These are phyloP conservation scores for Sceloporus undulatus DNA, from an alignment of 2,113 vertebrate genomes.

Conservation along the genomic window DNA sequence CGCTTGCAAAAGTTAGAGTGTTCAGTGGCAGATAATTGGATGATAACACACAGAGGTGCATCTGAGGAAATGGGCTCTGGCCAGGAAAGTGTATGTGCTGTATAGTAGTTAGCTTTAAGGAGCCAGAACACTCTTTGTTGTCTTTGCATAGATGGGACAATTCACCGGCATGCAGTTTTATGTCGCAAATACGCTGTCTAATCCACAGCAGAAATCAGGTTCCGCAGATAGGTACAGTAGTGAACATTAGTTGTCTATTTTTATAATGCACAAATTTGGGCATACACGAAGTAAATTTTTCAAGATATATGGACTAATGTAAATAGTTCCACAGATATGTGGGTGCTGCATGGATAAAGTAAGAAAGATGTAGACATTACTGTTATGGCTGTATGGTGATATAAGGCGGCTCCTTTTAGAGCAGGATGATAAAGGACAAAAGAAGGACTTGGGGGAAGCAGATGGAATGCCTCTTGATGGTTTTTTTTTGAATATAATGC, in stretches of 20 bases:
- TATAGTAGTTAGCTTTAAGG: background rate
- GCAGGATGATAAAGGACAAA: background rate
- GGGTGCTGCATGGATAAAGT: slow-evolving; percentile 3
- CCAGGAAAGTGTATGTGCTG: background rate
- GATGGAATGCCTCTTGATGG: background rate
- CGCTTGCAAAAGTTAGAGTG: background rate
- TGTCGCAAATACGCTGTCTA: rapidly evolving
- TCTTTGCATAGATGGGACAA: slow-evolving; percentile 10
- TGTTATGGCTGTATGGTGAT: background rate
- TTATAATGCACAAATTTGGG: slow-evolving; percentile 3
- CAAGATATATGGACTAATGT: background rate
- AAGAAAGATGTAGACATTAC: slow-evolving; percentile 3
- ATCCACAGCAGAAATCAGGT: background rate
- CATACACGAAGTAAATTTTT: background rate
- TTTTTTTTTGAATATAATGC: background rate
- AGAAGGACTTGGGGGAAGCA: background rate
- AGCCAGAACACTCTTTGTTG: background rate
- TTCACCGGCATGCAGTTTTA: background rate
- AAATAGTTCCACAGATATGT: background rate
- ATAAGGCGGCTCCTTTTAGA: background rate
- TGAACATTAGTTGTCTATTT: background rate
- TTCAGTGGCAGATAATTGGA: slow-evolving; percentile 3
- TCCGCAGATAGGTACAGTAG: rapidly evolving
- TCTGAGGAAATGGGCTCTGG: background rate
- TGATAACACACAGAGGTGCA: background rate